Evolutionary conservation across 1,140 invertebrate genomes (phyloP).

Genomic region (Phenacoccus solenopsis): DNA sequence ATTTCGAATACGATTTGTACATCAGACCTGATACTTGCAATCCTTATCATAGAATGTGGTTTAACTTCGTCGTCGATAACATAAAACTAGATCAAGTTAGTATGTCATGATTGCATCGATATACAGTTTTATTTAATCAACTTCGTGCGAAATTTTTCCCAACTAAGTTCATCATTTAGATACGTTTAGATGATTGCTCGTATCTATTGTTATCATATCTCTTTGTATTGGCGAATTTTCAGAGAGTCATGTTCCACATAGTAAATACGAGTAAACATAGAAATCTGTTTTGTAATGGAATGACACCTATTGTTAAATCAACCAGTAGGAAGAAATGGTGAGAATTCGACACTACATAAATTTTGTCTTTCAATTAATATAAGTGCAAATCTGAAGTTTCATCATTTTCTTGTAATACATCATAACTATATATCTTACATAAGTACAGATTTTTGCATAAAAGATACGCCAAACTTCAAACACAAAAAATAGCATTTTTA

Average conservation of each 20-base stretch:
- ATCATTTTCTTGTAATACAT: too few relatives aligned
- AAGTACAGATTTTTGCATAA: too few relatives aligned
- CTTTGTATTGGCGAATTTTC: too few relatives aligned
- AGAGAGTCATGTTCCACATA: constrained; percentile 93
- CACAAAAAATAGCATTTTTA: too few relatives aligned
- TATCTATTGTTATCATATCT: constrained; percentile 12
- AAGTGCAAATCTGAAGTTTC: too few relatives aligned
- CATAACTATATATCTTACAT: too few relatives aligned
- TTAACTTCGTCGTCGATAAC: constrained; percentile 97
- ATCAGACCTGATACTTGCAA: constrained; percentile 93
- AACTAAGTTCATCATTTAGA: not conserved
- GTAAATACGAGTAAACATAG: constrained; percentile 90
- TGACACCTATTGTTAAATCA: constrained; percentile 89
- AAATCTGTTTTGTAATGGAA: constrained; percentile 75
- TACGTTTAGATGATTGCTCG: not conserved
- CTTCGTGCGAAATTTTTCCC: too few relatives aligned
- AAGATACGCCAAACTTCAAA: too few relatives aligned
- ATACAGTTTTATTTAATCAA: too few relatives aligned
- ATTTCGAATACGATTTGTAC: constrained; percentile 93
- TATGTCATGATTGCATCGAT: too few relatives aligned
- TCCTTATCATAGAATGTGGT: constrained; percentile 86
- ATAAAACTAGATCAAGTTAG: constrained; percentile 75
- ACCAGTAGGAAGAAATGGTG: constrained; percentile 84
- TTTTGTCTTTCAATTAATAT: too few relatives aligned
- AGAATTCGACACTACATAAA: too few relatives aligned